Evolutionary conservation across 2,888 invertebrate species (phyloP).

Genomic region (Fragum fragum): DNA sequence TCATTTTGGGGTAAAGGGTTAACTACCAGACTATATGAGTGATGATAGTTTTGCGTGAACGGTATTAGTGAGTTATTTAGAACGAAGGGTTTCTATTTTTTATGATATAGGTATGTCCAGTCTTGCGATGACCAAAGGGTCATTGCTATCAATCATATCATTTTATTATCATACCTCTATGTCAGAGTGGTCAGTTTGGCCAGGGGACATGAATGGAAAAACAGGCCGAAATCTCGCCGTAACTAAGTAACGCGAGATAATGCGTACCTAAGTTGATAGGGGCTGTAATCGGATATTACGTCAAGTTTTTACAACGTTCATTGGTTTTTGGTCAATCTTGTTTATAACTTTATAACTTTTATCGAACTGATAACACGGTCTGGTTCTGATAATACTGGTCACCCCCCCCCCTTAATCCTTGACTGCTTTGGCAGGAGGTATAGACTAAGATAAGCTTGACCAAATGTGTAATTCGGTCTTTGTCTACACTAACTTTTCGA

Average conservation of each 20-base stretch:
- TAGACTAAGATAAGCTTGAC: no score
- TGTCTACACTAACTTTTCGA: no score
- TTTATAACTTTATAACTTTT: constrained; percentile 9
- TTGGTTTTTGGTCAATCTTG: constrained; percentile 5
- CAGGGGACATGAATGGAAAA: constrained; percentile 54
- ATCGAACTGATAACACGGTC: background rate
- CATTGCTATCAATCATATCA: constrained; percentile 50
- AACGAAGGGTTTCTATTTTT: background rate
- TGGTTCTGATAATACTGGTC: background rate
- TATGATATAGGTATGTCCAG: constrained; percentile 28
- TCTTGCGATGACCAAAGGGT: constrained; percentile 36
- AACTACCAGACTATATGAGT: no score
- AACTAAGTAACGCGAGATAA: constrained; percentile 47
- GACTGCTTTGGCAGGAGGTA: no score
- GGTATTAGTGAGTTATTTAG: background rate
- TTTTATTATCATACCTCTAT: constrained; percentile 46
- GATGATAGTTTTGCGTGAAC: no score
- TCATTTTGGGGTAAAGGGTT: no score
- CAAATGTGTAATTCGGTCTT: no score
- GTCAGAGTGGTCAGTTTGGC: constrained; percentile 53
- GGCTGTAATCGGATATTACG: constrained; percentile 37
- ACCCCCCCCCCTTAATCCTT: no score
- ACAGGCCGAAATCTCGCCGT: constrained; percentile 39
- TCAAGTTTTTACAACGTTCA: constrained; percentile 37
- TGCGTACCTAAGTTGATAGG: constrained; percentile 49